A percentile compares a stretch with the other conserved stretches of the same genome.
phyloP scores from a whole-genome alignment of 2,113 vertebrate genomes.

The Cinclus cinclus region DNA sequence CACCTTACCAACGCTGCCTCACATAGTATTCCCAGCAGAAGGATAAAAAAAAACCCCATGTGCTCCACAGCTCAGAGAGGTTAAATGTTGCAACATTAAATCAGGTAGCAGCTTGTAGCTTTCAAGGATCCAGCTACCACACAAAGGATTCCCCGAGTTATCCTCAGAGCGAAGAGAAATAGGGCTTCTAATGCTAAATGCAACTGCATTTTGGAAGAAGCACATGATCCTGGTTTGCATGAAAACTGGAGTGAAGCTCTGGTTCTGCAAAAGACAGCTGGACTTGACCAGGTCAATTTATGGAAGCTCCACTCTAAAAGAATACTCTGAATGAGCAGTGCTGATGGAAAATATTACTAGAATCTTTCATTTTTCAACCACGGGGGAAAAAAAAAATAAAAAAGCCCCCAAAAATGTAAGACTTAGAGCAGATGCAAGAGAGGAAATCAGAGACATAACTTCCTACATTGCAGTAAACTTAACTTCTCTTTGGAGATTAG shows the following conservation, averaged over 20 bases:
- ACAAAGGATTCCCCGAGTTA: background rate
- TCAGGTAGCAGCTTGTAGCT: background rate
- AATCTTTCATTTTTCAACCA: background rate
- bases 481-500: background rate
- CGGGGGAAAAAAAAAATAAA: no score
- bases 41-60: background rate
- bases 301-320: background rate
- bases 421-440: background rate
- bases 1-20: rapidly evolving
- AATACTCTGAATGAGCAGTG: background rate
- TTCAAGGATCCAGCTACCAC: background rate
- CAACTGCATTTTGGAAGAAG: background rate
- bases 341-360: background rate
- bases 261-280: background rate
- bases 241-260: background rate
- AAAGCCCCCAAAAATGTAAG: background rate
- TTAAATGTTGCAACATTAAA: background rate
- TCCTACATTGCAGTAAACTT: background rate
- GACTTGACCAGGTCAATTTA: background rate
- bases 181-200: background rate
- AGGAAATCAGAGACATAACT: background rate
- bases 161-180: background rate
- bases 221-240: background rate
- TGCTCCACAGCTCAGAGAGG: background rate
- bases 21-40: background rate